Evolutionary conservation across 2,797 vertebrate genomes (phyloP).

Genomic region (Triplophysa bombifrons): DNA sequence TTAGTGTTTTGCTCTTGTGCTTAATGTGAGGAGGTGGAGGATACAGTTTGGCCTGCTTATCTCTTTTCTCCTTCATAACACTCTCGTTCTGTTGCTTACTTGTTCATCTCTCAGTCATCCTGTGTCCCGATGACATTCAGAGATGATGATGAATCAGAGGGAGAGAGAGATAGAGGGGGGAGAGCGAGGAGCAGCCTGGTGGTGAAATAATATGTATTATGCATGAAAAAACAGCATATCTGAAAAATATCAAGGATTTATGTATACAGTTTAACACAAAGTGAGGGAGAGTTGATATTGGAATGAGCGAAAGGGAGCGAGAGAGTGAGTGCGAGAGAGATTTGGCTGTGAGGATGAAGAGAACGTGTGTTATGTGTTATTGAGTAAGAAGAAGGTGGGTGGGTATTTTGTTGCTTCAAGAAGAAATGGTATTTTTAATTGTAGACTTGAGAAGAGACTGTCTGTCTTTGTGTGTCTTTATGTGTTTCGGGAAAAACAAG

Average conservation of each 20-base stretch:
- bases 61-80: conserved; percentile 41
- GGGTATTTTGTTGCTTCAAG: conserved; percentile 12
- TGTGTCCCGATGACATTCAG: conserved; percentile 46
- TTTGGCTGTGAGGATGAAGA: conserved; percentile 19
- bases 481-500: conserved; percentile 20
- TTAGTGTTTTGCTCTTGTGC: conserved; percentile 16
- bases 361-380: conserved; percentile 18
- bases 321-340: conserved; percentile 14
- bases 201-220: conserved; percentile 26
- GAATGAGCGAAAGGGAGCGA: neutral
- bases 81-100: conserved; percentile 37
- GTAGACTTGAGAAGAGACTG: conserved; percentile 28
- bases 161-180: neutral
- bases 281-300: neutral
- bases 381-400: conserved; percentile 27
- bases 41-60: conserved; percentile 22
- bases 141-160: conserved; percentile 35
- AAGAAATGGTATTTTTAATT: conserved; percentile 21
- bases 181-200: neutral
- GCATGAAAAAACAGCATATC: conserved; percentile 25
- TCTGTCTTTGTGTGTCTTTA: conserved; percentile 24
- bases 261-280: neutral
- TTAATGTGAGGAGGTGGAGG: conserved; percentile 35
- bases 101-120: conserved; percentile 46
- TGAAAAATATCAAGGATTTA: conserved; percentile 13